Evolutionary conservation across 1,140 invertebrate species (phyloP).

Genomic region (Hypothenemus hampei): DNA sequence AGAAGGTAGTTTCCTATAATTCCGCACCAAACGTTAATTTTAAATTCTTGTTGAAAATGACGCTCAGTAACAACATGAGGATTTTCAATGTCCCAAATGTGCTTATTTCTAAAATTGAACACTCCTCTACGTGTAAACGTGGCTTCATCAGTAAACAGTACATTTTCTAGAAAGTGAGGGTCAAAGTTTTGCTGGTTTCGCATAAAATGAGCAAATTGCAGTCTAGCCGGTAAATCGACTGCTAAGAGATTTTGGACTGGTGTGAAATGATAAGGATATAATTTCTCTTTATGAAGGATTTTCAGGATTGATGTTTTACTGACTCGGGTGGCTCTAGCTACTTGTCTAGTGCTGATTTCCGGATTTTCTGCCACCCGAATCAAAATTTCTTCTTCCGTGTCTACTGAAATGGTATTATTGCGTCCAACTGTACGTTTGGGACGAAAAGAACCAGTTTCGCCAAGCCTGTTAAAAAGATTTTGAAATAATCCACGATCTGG

Average conservation of each 20-base stretch:
- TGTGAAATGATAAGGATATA: not conserved
- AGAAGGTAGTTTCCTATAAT: not conserved
- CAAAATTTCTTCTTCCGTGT: constrained; percentile 3
- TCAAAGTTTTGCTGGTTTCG: not conserved
- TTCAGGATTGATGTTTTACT: not conserved
- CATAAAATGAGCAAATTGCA: not conserved
- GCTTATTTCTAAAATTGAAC: no score
- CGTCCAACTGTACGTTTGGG: not conserved
- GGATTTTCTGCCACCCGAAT: not conserved
- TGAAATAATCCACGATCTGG: constrained; percentile 4
- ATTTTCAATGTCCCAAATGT: not conserved
- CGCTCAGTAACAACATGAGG: not conserved
- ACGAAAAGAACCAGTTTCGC: constrained; percentile 3
- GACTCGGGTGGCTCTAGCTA: no score
- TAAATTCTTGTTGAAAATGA: constrained; percentile 4
- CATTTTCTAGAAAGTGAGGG: not conserved
- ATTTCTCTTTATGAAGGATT: not conserved
- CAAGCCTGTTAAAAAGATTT: constrained; percentile 1
- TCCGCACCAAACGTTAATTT: not conserved
- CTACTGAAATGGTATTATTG: not conserved
- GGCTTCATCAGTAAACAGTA: not conserved
- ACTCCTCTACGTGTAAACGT: no score
- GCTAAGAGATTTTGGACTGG: no score
- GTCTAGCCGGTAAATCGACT: not conserved
- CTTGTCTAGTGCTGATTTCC: no score